Conservation (phyloP, 2,888 invertebrate species). For the Scelioninae gen. 2 region DNA sequence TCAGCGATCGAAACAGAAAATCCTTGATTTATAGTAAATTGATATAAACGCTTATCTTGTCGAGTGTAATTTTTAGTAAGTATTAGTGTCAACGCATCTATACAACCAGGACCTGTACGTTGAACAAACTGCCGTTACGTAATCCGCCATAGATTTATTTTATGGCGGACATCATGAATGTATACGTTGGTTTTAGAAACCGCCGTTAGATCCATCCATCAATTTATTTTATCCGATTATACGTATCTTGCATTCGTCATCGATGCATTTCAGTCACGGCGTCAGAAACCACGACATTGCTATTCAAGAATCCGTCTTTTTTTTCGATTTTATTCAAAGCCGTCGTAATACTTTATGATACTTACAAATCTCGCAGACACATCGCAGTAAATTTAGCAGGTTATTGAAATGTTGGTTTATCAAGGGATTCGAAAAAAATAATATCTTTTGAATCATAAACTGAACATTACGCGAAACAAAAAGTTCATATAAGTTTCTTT, state of each 20-base stretch:
- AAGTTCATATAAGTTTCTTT: no score
- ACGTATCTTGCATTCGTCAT: constrained; percentile 68
- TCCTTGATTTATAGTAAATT: constrained; percentile 41
- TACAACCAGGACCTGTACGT: constrained; percentile 19
- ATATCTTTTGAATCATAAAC: no score
- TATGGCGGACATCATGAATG: constrained; percentile 65
- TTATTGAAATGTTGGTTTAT: constrained; percentile 19
- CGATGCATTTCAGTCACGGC: constrained; percentile 57
- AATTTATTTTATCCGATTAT: constrained; percentile 72
- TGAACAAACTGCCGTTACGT: constrained; percentile 55
- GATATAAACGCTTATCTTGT: constrained; percentile 42
- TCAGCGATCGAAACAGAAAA: constrained; percentile 3
- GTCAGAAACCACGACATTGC: constrained; percentile 26
- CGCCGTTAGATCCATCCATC: constrained; percentile 68
- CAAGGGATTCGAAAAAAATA: not conserved
- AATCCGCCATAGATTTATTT: constrained; percentile 70
- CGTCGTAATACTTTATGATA: constrained; percentile 30
- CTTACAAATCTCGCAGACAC: constrained; percentile 11
- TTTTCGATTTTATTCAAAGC: constrained; percentile 40
- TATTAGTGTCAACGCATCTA: constrained; percentile 63
- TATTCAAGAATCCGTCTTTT: constrained; percentile 41
- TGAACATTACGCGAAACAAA: no score
- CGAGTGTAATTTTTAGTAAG: constrained; percentile 61
- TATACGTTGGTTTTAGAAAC: constrained; percentile 64
- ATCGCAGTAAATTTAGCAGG: constrained; percentile 22